Conservation (phyloP, 2,797 vertebrate genomes). For the Silurus aristotelis region DNA sequence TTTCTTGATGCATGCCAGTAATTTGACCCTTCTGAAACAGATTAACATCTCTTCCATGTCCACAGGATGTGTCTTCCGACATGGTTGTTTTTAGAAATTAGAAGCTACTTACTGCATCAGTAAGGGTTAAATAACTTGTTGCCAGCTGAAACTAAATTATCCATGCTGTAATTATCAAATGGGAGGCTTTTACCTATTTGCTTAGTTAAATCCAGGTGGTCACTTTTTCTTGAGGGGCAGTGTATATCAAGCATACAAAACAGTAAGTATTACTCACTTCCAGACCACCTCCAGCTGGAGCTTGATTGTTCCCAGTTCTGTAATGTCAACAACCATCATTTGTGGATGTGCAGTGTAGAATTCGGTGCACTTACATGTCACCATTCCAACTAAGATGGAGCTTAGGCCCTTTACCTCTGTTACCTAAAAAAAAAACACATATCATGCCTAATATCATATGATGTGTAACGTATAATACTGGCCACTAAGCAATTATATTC, state of each 20-base stretch:
- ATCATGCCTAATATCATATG: background rate
- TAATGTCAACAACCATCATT: conserved; percentile 90
- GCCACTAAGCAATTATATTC: background rate
- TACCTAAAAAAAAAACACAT: conserved; percentile 74
- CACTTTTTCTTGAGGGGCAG: too few relatives aligned
- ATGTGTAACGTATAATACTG: background rate
- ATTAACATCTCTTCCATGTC: too few relatives aligned
- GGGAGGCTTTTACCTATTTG: too few relatives aligned
- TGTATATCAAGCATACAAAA: background rate
- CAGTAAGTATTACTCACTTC: conserved; percentile 78
- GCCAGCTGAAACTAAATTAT: too few relatives aligned
- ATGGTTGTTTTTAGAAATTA: too few relatives aligned
- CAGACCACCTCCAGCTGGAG: conserved; percentile 91
- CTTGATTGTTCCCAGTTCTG: conserved; percentile 95
- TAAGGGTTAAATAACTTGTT: too few relatives aligned
- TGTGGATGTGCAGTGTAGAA: conserved; percentile 87
- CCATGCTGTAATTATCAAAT: too few relatives aligned
- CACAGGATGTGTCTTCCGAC: too few relatives aligned
- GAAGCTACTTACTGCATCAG: too few relatives aligned
- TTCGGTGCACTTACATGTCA: conserved; percentile 84
- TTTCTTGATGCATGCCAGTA: too few relatives aligned
- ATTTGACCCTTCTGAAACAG: too few relatives aligned
- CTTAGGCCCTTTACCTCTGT: conserved; percentile 89
- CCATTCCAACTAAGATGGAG: conserved; percentile 85
- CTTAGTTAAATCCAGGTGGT: too few relatives aligned